A percentile compares a stretch with the other conserved stretches of the same genome.
phyloP scores from a whole-genome alignment of 2,888 invertebrate genomes.

The Epistrophe grossulariae region DNA sequence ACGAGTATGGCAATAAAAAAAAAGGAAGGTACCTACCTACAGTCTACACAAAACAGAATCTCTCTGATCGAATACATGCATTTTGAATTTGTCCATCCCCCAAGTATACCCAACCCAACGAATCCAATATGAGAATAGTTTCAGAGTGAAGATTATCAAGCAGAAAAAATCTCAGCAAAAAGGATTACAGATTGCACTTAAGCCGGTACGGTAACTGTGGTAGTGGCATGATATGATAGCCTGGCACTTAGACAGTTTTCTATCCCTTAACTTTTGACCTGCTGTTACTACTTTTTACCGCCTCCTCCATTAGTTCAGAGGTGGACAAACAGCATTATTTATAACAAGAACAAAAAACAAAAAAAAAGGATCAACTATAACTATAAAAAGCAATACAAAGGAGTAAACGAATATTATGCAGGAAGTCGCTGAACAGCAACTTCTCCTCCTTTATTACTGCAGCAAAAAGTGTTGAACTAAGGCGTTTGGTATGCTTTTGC shows the following conservation, averaged over 20 bases:
- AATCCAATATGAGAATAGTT: slow-evolving; percentile 39
- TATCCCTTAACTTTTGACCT: slow-evolving; percentile 69
- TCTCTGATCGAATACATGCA: slow-evolving; percentile 67
- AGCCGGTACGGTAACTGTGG: slow-evolving; percentile 36
- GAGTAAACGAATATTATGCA: slow-evolving; percentile 72
- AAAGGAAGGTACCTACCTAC: neutral
- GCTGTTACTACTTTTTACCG: slow-evolving; percentile 53
- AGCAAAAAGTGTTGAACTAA: slow-evolving; percentile 70
- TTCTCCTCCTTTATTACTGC: slow-evolving; percentile 66
- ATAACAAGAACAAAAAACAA: slow-evolving; percentile 23
- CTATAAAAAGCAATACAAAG: slow-evolving; percentile 57
- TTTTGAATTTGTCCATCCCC: slow-evolving; percentile 66
- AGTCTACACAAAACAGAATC: slow-evolving; percentile 16
- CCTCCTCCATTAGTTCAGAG: slow-evolving; percentile 55
- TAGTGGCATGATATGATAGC: slow-evolving; percentile 48
- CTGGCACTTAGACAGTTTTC: slow-evolving; percentile 70
- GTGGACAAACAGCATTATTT: slow-evolving; percentile 67
- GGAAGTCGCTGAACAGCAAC: slow-evolving; percentile 66
- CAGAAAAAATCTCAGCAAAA: slow-evolving; percentile 53
- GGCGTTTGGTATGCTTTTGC: slow-evolving; percentile 64
- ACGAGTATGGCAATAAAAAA: slow-evolving; percentile 14
- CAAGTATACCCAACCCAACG: neutral
- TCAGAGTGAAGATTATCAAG: slow-evolving; percentile 18
- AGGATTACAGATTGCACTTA: slow-evolving; percentile 73
- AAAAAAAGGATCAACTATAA: slow-evolving; percentile 42